Evolutionary conservation across 2,888 invertebrate genomes (phyloP).

Genomic region (Notodonta ziczac): DNA sequence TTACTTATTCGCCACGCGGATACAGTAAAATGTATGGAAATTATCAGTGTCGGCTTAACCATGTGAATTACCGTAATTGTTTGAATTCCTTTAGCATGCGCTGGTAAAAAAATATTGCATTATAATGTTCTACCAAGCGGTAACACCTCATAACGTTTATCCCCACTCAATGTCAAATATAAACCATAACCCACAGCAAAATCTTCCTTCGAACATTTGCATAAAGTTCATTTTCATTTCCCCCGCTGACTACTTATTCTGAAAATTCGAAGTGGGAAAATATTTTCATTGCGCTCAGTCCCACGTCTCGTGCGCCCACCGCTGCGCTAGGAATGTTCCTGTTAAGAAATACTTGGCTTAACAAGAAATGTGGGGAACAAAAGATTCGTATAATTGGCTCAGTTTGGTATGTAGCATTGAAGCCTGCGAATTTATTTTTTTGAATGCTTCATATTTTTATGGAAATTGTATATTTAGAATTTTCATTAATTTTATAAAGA

Average conservation of each 20-base stretch:
- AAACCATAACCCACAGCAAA: constrained; percentile 15
- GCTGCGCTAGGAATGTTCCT: constrained; percentile 28
- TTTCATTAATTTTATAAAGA: too few species aligned
- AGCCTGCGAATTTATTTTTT: constrained; percentile 10
- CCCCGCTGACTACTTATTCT: constrained; percentile 3
- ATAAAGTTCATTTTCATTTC: constrained; percentile 31
- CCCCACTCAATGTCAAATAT: constrained; percentile 10
- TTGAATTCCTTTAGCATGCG: too few species aligned
- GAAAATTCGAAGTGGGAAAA: constrained; percentile 24
- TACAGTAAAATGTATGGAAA: too few species aligned
- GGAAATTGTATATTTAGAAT: too few species aligned
- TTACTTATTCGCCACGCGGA: too few species aligned
- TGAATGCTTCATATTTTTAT: not conserved
- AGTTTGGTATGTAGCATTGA: constrained; percentile 18
- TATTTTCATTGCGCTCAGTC: constrained; percentile 37
- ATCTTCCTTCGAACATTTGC: constrained; percentile 10
- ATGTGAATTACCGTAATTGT: too few species aligned
- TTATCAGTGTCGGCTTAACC: too few species aligned
- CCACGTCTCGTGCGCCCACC: constrained; percentile 12
- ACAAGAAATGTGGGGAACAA: constrained; percentile 33
- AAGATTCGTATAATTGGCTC: constrained; percentile 35
- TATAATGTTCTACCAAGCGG: not conserved
- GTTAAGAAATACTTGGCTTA: constrained; percentile 32
- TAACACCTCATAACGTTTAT: constrained; percentile 8
- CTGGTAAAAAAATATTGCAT: too few species aligned